Percentiles rank a stretch among this genome's conserved stretches.
Evolutionary conservation across 2,797 vertebrate genomes (phyloP).

Genomic region (Lagorchestes hirsutus): DNA sequence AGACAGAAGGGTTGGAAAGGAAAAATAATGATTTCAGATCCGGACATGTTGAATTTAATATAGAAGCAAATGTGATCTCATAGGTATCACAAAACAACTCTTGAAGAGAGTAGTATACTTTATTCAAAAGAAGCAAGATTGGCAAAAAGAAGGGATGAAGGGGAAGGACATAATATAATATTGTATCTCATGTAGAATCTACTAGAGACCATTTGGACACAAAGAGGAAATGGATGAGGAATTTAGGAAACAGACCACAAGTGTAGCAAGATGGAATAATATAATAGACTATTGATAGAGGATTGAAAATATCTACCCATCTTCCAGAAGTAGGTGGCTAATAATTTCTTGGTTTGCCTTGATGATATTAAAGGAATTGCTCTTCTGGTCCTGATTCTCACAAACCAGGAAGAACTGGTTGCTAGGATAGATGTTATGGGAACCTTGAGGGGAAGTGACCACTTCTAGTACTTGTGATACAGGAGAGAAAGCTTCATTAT

Average conservation of each 20-base stretch:
- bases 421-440: not conserved
- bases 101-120: not conserved
- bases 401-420: not conserved
- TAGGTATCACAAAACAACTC: not conserved
- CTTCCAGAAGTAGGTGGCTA: not conserved
- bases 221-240: not conserved
- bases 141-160: not conserved
- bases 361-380: not conserved
- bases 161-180: not conserved
- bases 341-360: not conserved
- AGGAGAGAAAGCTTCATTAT: not conserved
- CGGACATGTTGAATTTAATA: not conserved
- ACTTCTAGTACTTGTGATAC: not conserved
- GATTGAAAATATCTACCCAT: not conserved
- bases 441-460: not conserved
- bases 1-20: not conserved
- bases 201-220: not conserved
- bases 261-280: not conserved
- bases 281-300: not conserved
- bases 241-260: not conserved
- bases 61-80: not conserved
- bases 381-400: not conserved
- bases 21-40: not conserved
- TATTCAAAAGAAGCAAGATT: not conserved
- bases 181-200: not conserved